Conservation (phyloP, 2,888 invertebrate genomes). For the Sarcophaga caerulescens region DNA sequence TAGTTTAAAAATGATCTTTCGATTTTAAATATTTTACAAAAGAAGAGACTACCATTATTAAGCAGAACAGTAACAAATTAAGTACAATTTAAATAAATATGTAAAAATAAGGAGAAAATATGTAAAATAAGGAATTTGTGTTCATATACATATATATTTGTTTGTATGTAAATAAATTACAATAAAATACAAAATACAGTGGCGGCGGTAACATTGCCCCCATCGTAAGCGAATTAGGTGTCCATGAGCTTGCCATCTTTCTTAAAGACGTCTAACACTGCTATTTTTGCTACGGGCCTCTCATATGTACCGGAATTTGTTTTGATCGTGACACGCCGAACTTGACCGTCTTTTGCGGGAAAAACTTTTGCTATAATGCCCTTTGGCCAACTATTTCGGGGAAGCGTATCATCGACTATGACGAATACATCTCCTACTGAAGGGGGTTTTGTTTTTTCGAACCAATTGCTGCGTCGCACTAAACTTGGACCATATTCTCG, state of each 20-base stretch:
- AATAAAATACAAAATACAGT: background rate
- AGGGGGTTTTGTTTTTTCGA: constrained; percentile 41
- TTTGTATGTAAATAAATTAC: no score
- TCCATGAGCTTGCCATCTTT: no score
- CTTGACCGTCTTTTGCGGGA: constrained; percentile 24
- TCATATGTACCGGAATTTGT: background rate
- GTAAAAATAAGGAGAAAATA: no score
- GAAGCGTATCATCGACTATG: constrained; percentile 56
- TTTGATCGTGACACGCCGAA: constrained; percentile 1
- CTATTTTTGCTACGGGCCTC: constrained; percentile 14
- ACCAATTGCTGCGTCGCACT: constrained; percentile 59
- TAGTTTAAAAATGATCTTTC: background rate
- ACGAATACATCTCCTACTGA: constrained; percentile 54
- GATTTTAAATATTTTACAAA: background rate
- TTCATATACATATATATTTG: no score
- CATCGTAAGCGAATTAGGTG: no score
- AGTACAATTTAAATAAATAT: no score
- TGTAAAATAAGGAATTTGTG: no score
- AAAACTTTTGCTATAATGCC: constrained; percentile 11
- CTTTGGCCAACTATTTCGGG: constrained; percentile 59
- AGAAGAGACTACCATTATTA: no score
- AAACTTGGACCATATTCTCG: constrained; percentile 57
- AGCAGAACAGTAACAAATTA: no score
- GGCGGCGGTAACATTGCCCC: background rate
- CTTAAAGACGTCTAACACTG: constrained; percentile 7